Percentiles rank a stretch among this genome's conserved stretches.
These are phyloP conservation scores for Acestrorhynchus altus DNA, from an alignment of 2,797 vertebrate genomes.

Conservation along the genomic window DNA sequence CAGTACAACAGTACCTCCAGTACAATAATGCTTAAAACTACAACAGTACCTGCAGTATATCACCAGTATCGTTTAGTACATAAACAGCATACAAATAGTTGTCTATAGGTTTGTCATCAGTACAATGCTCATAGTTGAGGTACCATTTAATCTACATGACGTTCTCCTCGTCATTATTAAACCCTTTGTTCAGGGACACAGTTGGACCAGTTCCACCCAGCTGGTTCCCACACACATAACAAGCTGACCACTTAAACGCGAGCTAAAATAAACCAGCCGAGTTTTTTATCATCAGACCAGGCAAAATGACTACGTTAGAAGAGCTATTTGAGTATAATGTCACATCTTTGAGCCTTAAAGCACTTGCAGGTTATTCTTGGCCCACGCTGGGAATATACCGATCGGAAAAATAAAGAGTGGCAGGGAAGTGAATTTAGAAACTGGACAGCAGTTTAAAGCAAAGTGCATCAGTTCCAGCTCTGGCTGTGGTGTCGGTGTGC, in stretches of 20 bases:
- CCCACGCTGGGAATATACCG: background rate
- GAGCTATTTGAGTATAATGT: background rate
- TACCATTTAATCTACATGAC: background rate
- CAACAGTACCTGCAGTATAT: background rate
- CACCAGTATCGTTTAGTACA: background rate
- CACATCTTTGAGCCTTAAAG: slow-evolving; percentile 30
- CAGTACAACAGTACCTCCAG: background rate
- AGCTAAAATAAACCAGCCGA: slow-evolving; percentile 23
- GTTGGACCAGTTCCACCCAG: slow-evolving; percentile 6
- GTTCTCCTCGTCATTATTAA: background rate
- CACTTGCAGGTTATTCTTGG: slow-evolving; percentile 52
- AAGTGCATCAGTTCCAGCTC: background rate
- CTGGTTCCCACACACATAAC: slow-evolving; percentile 17
- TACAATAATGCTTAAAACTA: background rate
- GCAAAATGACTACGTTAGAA: background rate
- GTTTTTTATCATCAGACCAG: slow-evolving; percentile 21
- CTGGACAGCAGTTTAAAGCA: slow-evolving; percentile 6
- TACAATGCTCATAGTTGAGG: background rate
- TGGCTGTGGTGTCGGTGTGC: slow-evolving; percentile 22
- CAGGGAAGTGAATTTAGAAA: slow-evolving; percentile 5
- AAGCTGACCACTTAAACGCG: slow-evolving; percentile 27
- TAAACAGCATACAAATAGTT: background rate
- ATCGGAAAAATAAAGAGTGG: background rate
- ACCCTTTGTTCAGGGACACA: slow-evolving; percentile 3
- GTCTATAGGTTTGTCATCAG: background rate